Base-by-base conservation (phyloP, 2,888 invertebrate genomes). In the Ichneumon xanthorius region DNA sequence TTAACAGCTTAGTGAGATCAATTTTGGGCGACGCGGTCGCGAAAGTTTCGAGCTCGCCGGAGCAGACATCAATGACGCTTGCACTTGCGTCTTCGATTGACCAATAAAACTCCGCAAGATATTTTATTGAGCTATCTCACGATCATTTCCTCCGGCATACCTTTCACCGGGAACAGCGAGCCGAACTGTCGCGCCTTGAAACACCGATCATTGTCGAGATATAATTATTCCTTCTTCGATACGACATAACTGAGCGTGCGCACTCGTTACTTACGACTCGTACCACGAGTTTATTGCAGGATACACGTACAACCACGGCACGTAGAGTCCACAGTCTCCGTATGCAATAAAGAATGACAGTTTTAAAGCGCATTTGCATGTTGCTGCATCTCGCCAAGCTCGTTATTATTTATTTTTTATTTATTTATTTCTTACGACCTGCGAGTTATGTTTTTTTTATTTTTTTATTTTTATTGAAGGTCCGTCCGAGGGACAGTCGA, bases 201-300 rank as follows among this genome's bases (percentile, higher is more conserved):
- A 65, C 30, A 63, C 48, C 87, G 87, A 88, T 87, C 71, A 80
- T 84, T 83, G 86, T 80, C 71, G 76, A 85, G 83, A 81, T 83
- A 82, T 48, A 75, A 75, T 75, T 75, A 75, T 58, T 68, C 67
- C 37, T 45, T 48, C 55, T 58, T 50, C 33, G 53, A 58, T 71
- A 33, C 63, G 33, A 65, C 33, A 30, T 65, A 65, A 65, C 30
- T 33, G 45, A 63, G 26, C 30, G n/a, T 19, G 22, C n/a, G 22
- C 61, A 75, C 61, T 61, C 33, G 61, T 73, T 73, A 40, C 22
- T 22, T 9, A 58, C 26, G 30, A 45, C 30, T 45, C 30, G 45
- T 75, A 63, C 30, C 30, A 11, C 75, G 40, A 45, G 19, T 4
- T 65, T 77, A 65, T 70, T 71, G 22, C 63, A 50, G 68, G 58